Conservation (phyloP, 2,888 invertebrate species). For the Drosophila niveifrons region DNA sequence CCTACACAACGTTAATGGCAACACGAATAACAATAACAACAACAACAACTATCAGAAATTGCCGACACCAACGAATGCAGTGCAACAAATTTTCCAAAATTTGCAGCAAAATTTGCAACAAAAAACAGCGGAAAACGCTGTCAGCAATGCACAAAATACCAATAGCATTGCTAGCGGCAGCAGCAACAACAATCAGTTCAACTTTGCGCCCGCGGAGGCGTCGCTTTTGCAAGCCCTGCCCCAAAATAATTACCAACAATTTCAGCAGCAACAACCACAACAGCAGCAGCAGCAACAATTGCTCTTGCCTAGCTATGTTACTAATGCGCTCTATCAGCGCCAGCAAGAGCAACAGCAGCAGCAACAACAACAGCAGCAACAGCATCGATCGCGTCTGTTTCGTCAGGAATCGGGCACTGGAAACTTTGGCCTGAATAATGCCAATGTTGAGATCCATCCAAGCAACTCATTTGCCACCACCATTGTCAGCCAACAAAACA, state of each 20-base stretch:
- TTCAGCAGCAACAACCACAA: conserved; percentile 70
- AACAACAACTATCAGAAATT: conserved; percentile 65
- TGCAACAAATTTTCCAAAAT: conserved; percentile 82
- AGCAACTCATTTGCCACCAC: conserved; percentile 74
- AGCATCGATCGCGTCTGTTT: conserved; percentile 85
- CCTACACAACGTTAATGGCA: conserved; percentile 44
- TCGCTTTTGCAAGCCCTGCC: conserved; percentile 77
- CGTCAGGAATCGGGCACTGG: conserved; percentile 87
- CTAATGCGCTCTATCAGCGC: conserved; percentile 67
- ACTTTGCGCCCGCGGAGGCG: conserved; percentile 78
- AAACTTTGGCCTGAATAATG: conserved; percentile 88
- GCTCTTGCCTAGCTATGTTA: conserved; percentile 72
- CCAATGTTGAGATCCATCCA: conserved; percentile 79
- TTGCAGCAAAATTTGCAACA: conserved; percentile 78
- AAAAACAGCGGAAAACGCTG: conserved; percentile 67
- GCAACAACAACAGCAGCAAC: conserved; percentile 70
- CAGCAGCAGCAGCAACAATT: conserved; percentile 65
- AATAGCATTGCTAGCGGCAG: conserved; percentile 53
- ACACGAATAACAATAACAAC: conserved; percentile 40
- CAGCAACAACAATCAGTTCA: conserved; percentile 75
- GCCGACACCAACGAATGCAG: conserved; percentile 68
- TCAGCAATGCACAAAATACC: conserved; percentile 52
- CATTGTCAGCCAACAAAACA: conserved; percentile 68
- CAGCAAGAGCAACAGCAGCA: conserved; percentile 66
- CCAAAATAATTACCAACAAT: conserved; percentile 75